phyloP scores from a whole-genome alignment of 2,888 invertebrate genomes.

The Trichogramma dendrolimi region DNA sequence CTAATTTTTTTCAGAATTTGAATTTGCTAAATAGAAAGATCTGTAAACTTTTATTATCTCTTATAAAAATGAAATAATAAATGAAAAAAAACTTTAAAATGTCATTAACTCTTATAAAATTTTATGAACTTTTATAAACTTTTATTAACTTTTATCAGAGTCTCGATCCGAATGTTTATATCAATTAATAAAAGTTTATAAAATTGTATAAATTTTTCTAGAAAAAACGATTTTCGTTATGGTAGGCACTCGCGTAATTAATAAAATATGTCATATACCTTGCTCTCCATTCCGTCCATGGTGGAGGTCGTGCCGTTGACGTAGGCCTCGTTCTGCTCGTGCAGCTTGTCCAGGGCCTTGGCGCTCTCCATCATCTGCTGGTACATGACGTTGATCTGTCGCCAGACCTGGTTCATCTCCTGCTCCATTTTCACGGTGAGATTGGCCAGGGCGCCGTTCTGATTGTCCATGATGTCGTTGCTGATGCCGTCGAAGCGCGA shows the following conservation, averaged over 20 bases:
- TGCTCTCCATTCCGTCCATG: conserved; percentile 74
- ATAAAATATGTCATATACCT: conserved; percentile 53
- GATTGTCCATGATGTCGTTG: conserved; percentile 65
- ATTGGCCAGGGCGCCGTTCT: conserved; percentile 68
- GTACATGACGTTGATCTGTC: conserved; percentile 85
- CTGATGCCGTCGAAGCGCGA: conserved; percentile 70
- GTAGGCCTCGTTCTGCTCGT: conserved; percentile 73
- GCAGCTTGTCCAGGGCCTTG: conserved; percentile 69
- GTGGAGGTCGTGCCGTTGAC: conserved; percentile 73
- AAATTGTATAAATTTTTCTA: background rate
- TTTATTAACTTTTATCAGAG: too few relatives aligned
- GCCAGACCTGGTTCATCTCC: conserved; percentile 77
- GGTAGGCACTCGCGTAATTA: background rate
- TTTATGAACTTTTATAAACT: background rate
- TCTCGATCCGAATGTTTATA: too few relatives aligned
- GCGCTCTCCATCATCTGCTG: conserved; percentile 75
- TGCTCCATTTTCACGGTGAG: conserved; percentile 72
- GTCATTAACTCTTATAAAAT: conserved; percentile 2
- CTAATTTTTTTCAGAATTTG: too few relatives aligned
- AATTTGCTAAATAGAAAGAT: too few relatives aligned
- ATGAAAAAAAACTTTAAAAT: too few relatives aligned
- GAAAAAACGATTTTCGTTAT: background rate
- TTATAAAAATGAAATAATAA: background rate
- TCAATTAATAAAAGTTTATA: background rate
- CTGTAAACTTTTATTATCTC: too few relatives aligned